Conservation (phyloP, 2,797 vertebrate genomes). For the Tolypeutes matacus region DNA sequence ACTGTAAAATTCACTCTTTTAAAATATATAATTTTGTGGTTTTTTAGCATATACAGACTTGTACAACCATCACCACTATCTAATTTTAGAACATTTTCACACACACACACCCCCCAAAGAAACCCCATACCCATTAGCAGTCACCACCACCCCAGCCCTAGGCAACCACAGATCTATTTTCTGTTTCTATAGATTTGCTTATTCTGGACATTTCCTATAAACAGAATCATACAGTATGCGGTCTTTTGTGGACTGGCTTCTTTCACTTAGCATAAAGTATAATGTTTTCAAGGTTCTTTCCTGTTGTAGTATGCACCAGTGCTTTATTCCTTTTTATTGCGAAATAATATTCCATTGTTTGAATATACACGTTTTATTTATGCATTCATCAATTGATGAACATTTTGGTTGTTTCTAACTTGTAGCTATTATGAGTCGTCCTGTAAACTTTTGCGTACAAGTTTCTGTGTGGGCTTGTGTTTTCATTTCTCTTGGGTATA, state of each 20-base stretch:
- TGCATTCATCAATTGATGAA: not conserved
- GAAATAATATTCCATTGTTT: not conserved
- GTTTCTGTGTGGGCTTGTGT: not conserved
- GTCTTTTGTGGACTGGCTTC: not conserved
- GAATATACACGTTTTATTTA: not conserved
- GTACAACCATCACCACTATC: not conserved
- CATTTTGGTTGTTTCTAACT: slow-evolving; percentile 18
- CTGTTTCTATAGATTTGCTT: not conserved
- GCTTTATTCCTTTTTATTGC: not conserved
- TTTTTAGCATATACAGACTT: not conserved
- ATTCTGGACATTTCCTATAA: not conserved
- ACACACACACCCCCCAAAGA: slow-evolving; percentile 21
- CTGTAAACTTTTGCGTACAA: not conserved
- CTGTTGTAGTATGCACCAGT: not conserved
- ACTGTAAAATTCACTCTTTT: not conserved
- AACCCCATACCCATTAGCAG: not conserved
- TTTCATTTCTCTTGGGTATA: not conserved
- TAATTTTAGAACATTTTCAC: slow-evolving; percentile 33
- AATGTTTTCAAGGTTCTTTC: not conserved
- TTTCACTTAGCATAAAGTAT: not conserved
- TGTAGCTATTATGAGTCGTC: not conserved
- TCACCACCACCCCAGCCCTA: not conserved
- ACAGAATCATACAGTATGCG: not conserved
- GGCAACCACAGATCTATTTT: not conserved
- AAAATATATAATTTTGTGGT: not conserved